Conservation (phyloP, 2,888 invertebrate species). For the Amblyjoppa fuscipennis region DNA sequence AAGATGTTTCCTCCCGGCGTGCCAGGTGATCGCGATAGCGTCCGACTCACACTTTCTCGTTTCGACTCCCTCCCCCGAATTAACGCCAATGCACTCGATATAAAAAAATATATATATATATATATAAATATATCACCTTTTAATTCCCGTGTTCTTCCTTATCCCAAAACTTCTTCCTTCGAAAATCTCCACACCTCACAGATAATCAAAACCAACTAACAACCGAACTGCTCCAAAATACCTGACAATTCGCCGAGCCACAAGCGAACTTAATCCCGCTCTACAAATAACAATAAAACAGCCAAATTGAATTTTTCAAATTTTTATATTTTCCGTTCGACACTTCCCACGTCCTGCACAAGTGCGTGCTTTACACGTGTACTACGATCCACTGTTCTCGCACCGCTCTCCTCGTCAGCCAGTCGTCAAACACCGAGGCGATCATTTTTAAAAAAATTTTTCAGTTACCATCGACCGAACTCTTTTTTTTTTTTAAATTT, state of each 20-base stretch:
- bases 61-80: neutral
- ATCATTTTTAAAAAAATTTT: neutral
- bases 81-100: neutral
- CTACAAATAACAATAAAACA: neutral
- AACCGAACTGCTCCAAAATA: neutral
- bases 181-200: neutral
- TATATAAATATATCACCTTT: neutral
- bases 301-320: neutral
- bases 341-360: neutral
- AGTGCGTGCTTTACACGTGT: slow-evolving; percentile 40
- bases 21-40: slow-evolving; percentile 5
- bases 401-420: slow-evolving; percentile 20
- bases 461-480: neutral
- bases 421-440: neutral
- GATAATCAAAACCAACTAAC: neutral
- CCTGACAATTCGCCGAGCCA: neutral
- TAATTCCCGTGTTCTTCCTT: neutral
- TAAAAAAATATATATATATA: neutral
- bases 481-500: neutral
- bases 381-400: slow-evolving; percentile 15
- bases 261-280: neutral
- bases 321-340: neutral
- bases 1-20: slow-evolving; percentile 42
- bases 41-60: neutral
- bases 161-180: no score